A percentile compares a stretch with the other conserved stretches of the same genome.
Evolutionary conservation across 1,140 invertebrate genomes (phyloP).

Genomic region (Leptopilina boulardi): DNA sequence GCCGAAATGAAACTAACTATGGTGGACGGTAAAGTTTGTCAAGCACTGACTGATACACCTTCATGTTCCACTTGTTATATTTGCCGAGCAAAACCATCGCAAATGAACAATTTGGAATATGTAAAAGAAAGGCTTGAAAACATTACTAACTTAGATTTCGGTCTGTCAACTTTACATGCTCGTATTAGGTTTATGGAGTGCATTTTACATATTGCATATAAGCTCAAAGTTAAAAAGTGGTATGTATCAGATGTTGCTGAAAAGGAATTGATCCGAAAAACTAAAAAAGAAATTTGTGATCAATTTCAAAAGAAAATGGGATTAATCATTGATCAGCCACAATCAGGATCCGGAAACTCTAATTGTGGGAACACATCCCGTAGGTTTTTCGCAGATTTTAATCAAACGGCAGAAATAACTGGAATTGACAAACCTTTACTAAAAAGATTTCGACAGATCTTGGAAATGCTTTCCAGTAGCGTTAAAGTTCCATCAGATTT

Average conservation of each 20-base stretch:
- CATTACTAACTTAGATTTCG: not conserved
- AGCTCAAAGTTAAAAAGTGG: not conserved
- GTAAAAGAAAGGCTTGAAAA: not conserved
- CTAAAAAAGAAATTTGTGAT: constrained; percentile 28
- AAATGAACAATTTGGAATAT: not conserved
- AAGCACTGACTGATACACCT: not conserved
- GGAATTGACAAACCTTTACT: constrained; percentile 51
- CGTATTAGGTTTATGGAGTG: not conserved
- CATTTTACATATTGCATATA: not conserved
- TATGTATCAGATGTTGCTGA: not conserved
- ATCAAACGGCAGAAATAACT: constrained; percentile 52
- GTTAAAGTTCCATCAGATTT: constrained; percentile 19
- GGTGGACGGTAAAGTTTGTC: not conserved
- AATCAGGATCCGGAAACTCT: not conserved
- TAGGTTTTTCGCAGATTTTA: not conserved
- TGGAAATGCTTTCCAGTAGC: constrained; percentile 3
- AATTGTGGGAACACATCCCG: not conserved
- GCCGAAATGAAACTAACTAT: not conserved
- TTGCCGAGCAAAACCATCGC: not conserved
- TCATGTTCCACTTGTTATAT: not conserved
- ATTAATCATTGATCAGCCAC: not conserved
- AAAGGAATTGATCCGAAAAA: not conserved
- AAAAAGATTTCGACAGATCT: constrained; percentile 23
- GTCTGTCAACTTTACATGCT: constrained; percentile 9
- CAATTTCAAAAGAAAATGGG: constrained; percentile 37